These are phyloP conservation scores for Spongia lamella DNA, from an alignment of 37 sponge, comb jelly and placozoan species.

Conservation along the genomic window DNA sequence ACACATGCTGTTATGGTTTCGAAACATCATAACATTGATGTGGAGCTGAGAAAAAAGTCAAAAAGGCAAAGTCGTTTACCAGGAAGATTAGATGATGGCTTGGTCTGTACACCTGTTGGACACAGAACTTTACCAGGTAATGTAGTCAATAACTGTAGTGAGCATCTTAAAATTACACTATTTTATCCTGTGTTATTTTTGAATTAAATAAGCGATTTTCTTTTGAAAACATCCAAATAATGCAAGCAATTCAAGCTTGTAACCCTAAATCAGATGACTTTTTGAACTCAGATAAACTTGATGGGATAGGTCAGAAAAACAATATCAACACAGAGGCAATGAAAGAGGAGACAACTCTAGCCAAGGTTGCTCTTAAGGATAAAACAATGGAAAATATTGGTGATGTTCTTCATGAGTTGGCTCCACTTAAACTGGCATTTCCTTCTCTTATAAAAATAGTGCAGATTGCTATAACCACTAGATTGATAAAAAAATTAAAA, in stretches of 20 bases:
- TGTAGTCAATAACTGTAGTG: neutral
- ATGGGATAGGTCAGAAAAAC: slow-evolving; percentile 1
- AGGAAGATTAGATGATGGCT: slow-evolving; percentile 12
- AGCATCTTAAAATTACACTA: neutral
- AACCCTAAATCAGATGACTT: neutral
- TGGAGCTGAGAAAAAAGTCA: neutral
- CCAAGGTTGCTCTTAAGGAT: neutral
- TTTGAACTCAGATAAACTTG: neutral
- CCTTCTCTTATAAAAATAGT: slow-evolving; percentile 15
- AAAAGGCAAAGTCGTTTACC: slow-evolving; percentile 20
- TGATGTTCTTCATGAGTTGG: slow-evolving; percentile 25
- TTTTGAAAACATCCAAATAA: too few relatives aligned
- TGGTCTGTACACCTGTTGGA: slow-evolving; percentile 25
- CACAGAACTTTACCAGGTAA: slow-evolving; percentile 1
- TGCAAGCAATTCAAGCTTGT: too few relatives aligned
- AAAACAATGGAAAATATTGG: slow-evolving; percentile 14
- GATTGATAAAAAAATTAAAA: too few relatives aligned
- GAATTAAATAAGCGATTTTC: too few relatives aligned
- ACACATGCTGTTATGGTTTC: slow-evolving; percentile 4
- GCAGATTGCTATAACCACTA: slow-evolving; percentile 21
- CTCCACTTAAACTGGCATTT: slow-evolving; percentile 15
- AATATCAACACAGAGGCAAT: neutral
- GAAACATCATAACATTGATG: slow-evolving; percentile 1
- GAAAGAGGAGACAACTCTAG: slow-evolving; percentile 1
- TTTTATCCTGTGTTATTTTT: neutral